A percentile compares a stretch with the other conserved stretches of the same genome.
These are phyloP conservation scores for Sesamia inferens DNA, from an alignment of 2,888 invertebrate species.

Conservation along the genomic window DNA sequence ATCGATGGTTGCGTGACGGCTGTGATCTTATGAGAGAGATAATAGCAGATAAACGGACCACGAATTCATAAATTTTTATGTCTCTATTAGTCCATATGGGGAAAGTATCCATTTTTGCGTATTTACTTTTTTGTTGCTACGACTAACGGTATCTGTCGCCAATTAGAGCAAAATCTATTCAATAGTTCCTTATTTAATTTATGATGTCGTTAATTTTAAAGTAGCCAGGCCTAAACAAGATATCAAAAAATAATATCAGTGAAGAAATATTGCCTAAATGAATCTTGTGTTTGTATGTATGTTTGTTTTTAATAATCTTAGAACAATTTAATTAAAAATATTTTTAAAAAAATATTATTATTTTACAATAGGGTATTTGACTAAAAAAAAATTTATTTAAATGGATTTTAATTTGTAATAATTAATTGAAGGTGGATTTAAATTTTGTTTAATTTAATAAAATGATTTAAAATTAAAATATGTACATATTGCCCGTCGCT, in stretches of 20 bases:
- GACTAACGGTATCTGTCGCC: conserved; percentile 73
- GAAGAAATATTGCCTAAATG: conserved; percentile 12
- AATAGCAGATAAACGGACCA: conserved; percentile 48
- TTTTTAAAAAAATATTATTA: no score
- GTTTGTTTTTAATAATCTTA: no score
- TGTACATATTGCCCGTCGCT: conserved; percentile 95
- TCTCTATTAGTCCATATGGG: conserved; percentile 63
- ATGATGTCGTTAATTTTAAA: conserved; percentile 60
- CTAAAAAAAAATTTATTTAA: conserved; percentile 89
- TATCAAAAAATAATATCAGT: conserved; percentile 1
- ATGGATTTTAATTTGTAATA: conserved; percentile 82
- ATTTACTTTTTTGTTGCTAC: conserved; percentile 52
- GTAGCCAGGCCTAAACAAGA: not conserved
- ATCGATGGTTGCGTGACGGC: no score
- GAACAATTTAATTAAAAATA: no score
- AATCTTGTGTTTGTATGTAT: no score
- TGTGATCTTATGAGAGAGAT: no score
- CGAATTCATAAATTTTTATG: conserved; percentile 67
- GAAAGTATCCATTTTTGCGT: conserved; percentile 58
- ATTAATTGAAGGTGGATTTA: conserved; percentile 91
- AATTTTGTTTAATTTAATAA: conserved; percentile 87
- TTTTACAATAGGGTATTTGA: no score
- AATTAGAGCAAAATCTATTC: conserved; percentile 76
- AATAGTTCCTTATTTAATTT: conserved; percentile 66
- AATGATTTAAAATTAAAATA: conserved; percentile 92